Evolutionary conservation across 2,797 vertebrate genomes (phyloP), one percentile per base, ranked within the genome.

Genomic region (Thripadectes ignobilis): DNA sequence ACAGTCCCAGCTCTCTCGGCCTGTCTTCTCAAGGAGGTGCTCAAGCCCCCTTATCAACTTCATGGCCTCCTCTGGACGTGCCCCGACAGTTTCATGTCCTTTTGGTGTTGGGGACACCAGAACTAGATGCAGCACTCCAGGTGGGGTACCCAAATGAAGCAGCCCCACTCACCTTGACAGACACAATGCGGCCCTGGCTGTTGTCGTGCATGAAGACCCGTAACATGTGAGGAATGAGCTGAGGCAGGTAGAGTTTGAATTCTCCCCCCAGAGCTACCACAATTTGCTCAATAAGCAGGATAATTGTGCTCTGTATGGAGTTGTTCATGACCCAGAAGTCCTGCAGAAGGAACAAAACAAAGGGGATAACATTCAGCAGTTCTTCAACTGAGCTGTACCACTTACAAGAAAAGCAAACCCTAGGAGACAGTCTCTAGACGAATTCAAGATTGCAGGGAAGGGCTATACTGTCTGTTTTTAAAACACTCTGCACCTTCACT

Each of bases 281-380:
- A 2, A 99, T 99, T 93, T 99, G 99, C 97, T 99, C 99, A 0
- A 99, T 99, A 63, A 99, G 98, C 17, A 99, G 98, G 95, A 99
- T 99, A 91, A 99, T 99, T 6, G 99, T 99, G 98, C 99, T 99
- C 98, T 99, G 99, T 97, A 99, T 99, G 30, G 99, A 99, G 91
- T 99, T 99, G 98, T 99, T 99, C 86, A 99, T 99, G 39, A 99
- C 99, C 99, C 99, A 99, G 97, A 99, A 99, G 94, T 99, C 99
- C 99, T 99, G 87, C 3, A 96, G 38, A 57, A 73, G 5, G 45
- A 21, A 76, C 10, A 12, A 22, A 20, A 45, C n/a, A 48, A 9
- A 13, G 3, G 4, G 2, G 0, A 1, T 0, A 6, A n/a, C 46
- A 27, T 39, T 4, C 38, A 68, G 38, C 3, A 41, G 54, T n/a